Conservation (phyloP, 37 sponge, comb jelly and placozoan genomes). For the Mnemiopsis leidyi region DNA sequence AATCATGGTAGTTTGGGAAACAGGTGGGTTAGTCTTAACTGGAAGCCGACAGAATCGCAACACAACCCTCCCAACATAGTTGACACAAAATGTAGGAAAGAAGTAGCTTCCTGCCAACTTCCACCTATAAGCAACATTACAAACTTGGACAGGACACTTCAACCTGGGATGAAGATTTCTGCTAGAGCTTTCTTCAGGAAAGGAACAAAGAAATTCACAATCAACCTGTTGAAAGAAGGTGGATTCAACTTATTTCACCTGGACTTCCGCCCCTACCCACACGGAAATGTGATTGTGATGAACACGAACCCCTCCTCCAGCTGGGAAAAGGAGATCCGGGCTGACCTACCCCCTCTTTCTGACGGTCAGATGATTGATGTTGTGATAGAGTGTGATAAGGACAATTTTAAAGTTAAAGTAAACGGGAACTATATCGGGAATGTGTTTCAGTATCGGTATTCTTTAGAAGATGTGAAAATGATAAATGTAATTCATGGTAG, state of each 20-base stretch:
- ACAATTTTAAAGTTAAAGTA: background rate
- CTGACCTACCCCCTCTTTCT: background rate
- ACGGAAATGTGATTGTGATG: background rate
- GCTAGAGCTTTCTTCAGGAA: background rate
- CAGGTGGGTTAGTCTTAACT: background rate
- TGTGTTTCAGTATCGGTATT: background rate
- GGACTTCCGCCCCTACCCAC: background rate
- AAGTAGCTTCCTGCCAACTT: too few relatives aligned
- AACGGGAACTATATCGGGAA: background rate
- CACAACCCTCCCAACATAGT: background rate
- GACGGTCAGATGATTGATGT: background rate
- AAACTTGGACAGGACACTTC: background rate
- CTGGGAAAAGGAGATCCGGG: background rate
- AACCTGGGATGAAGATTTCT: background rate
- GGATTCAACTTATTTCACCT: background rate
- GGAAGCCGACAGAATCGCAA: background rate
- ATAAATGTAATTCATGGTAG: background rate
- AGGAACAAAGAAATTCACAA: background rate
- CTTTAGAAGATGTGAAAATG: background rate
- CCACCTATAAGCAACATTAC: background rate
- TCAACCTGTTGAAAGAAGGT: background rate
- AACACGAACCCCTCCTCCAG: background rate
- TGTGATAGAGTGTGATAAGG: background rate
- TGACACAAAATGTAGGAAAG: background rate
- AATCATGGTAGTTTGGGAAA: background rate